Base-by-base conservation (phyloP, 1,140 invertebrate species). In the Sitophilus oryzae region DNA sequence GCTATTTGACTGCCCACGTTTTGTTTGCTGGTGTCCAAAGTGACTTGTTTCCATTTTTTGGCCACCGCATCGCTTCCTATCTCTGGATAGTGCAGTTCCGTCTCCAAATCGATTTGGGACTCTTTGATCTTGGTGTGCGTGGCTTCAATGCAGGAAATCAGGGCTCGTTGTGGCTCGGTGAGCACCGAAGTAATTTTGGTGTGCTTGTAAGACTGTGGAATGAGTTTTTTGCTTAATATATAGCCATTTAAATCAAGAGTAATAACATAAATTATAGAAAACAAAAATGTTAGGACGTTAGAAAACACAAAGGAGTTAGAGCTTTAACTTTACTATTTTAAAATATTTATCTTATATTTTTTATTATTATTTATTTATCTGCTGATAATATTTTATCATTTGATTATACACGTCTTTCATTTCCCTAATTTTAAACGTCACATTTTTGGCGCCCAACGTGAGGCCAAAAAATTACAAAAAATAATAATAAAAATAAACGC, bases 1-100 rank as follows among this genome's bases (percentile, higher is more conserved):
- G 95, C 96, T 62, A 99, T 88, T 73, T 98, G 93, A 25, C 91
- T 93, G 25, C 91, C 91, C 15, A 99, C 90, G 64, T 89, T 93
- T 74, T 98, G 94, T 68, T 95, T 94, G 68, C 93, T 94, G 10
- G 94, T 91, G 71, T 98, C 96, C 68, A 97, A 77, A 2, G 88
- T 91, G 42, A 88, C 89, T 67, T 95, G 89, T 71, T 91, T 92
- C 93, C 93, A 96, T 77, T 91, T 87, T 58, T 89, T 78, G 0
- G 91, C 91, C 1, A 87, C 86, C 38, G 88, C 77, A 72, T 93
- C 93, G 14, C 79, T 85, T 16, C 92, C 92, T 22, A 95, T 75
- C 52, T 86, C 83, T 1, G 90, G 91, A 34, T 95, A 76, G 36
- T 85, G 78, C 18, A 84, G 83, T 76, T 82, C 76, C 0, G 78